Percentiles rank a stretch among this genome's conserved stretches.
These are phyloP conservation scores for Platycheirus rosarum DNA, from an alignment of 2,888 invertebrate genomes.

Conservation along the genomic window DNA sequence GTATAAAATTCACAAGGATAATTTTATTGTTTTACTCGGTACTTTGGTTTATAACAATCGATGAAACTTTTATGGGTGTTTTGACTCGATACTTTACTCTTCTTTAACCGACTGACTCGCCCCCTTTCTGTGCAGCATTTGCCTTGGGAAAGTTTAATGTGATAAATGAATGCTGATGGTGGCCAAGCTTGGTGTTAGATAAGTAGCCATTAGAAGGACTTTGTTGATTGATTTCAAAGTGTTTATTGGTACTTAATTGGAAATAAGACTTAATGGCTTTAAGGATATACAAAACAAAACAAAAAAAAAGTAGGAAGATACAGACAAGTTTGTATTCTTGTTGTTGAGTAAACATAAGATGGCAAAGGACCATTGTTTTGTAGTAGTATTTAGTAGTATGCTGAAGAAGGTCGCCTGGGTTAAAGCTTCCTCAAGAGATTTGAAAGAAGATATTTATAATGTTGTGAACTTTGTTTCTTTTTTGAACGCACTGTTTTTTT, in stretches of 20 bases:
- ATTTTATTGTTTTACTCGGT: background rate
- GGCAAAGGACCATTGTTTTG: background rate
- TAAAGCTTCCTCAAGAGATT: too few species aligned
- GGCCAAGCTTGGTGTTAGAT: constrained; percentile 54
- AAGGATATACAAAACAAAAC: background rate
- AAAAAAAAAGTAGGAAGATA: too few species aligned
- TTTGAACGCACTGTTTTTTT: too few species aligned
- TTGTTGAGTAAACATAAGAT: too few species aligned
- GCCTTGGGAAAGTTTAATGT: constrained; percentile 1
- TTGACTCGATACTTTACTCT: constrained; percentile 34
- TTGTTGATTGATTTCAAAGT: constrained; percentile 65
- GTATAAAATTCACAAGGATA: background rate
- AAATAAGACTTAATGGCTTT: constrained; percentile 33
- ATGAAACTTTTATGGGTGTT: constrained; percentile 66
- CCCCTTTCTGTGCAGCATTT: background rate
- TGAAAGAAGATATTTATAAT: too few species aligned
- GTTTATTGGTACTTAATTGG: constrained; percentile 68
- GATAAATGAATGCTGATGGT: constrained; percentile 40
- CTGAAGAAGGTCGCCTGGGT: too few species aligned
- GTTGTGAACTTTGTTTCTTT: too few species aligned
- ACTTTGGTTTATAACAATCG: constrained; percentile 56
- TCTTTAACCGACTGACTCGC: background rate
- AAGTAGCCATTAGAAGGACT: constrained; percentile 60
- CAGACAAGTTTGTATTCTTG: too few species aligned
- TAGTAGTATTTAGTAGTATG: too few species aligned